Base-by-base conservation (phyloP, 2,113 vertebrate genomes). In the Edolisoma coerulescens region DNA sequence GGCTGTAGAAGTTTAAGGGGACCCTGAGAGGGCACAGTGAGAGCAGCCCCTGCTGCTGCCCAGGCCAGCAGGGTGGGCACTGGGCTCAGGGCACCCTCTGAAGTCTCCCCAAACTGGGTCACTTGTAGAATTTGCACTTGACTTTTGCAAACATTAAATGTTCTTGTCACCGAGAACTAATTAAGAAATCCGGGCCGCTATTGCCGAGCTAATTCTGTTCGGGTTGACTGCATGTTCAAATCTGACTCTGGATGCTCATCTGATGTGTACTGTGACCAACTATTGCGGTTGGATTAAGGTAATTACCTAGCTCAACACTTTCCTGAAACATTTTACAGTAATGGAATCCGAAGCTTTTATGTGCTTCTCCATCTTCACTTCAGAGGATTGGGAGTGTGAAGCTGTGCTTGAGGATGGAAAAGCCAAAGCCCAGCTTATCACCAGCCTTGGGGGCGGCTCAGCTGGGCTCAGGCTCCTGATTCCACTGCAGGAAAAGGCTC, bases 221-320 rank as follows among this genome's bases (percentile, higher is more conserved):
- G 63, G 98, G 98, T 98, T 98, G 98, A 98, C 97, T 98, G 98
- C 96, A 35, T 98, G 95, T 95, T 98, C 97, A 96, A 97, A 97
- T 95, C 88, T 96, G 97, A 65, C 96, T 98, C 96, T 96, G 90
- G 97, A 97, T 98, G 97, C 95, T 98, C 97, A 97, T 95, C 93
- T 94, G 57, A 94, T 96, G 95, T 96, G 74, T 63, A 39, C 94
- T 92, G 96, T 94, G 97, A 84, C 97, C 98, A 97, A 45, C 96
- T 32, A 93, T 86, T 97, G 95, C 92, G 27, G 69, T 32, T 93
- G 97, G 96, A 97, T 98, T 97, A 97, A 96, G 95, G 95, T 96
- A 98, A 98, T 97, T 97, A 96, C 97, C 93, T 81, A 95, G 92
- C 97, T 97, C 96, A 94, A 97, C 91, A 93, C 95, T 97, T 91